These are phyloP conservation scores for Lucilia cuprina DNA, from an alignment of 1,140 invertebrate genomes.

Conservation along the genomic window DNA sequence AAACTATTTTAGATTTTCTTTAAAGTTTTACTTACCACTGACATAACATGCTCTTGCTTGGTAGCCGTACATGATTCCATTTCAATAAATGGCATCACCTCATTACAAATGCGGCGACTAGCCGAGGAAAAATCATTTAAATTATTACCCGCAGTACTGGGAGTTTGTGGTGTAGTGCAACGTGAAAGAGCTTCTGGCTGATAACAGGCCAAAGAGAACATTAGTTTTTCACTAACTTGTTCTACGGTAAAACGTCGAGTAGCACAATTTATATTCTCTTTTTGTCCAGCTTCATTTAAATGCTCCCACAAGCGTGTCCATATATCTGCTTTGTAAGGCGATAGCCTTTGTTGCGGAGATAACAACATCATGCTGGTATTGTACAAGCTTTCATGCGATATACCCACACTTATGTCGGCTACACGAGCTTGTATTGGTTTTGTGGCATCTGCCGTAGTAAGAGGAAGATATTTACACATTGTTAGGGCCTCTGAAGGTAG, in stretches of 20 bases:
- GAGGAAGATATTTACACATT: constrained; percentile 73
- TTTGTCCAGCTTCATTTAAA: constrained; percentile 65
- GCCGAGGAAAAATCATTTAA: constrained; percentile 65
- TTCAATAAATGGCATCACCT: constrained; percentile 78
- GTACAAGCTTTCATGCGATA: constrained; percentile 74
- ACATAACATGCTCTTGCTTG: constrained; percentile 85
- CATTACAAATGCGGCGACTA: constrained; percentile 61
- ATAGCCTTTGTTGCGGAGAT: constrained; percentile 79
- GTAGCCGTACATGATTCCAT: constrained; percentile 85
- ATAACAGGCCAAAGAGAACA: constrained; percentile 80
- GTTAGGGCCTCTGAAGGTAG: constrained; percentile 73
- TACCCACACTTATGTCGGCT: constrained; percentile 55
- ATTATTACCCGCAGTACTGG: constrained; percentile 62
- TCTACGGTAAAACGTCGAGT: constrained; percentile 70
- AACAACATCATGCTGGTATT: constrained; percentile 83
- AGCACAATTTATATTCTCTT: constrained; percentile 60
- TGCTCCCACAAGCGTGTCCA: constrained; percentile 84
- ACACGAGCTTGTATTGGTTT: constrained; percentile 57
- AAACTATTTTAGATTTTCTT: no score
- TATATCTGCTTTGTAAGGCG: constrained; percentile 79
- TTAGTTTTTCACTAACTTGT: constrained; percentile 76
- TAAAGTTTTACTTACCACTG: constrained; percentile 71
- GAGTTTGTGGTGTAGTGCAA: constrained; percentile 81
- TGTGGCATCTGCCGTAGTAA: constrained; percentile 68
- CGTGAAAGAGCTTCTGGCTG: constrained; percentile 84